Conservation (phyloP, 2,888 invertebrate genomes). For the Cepaea hortensis region DNA sequence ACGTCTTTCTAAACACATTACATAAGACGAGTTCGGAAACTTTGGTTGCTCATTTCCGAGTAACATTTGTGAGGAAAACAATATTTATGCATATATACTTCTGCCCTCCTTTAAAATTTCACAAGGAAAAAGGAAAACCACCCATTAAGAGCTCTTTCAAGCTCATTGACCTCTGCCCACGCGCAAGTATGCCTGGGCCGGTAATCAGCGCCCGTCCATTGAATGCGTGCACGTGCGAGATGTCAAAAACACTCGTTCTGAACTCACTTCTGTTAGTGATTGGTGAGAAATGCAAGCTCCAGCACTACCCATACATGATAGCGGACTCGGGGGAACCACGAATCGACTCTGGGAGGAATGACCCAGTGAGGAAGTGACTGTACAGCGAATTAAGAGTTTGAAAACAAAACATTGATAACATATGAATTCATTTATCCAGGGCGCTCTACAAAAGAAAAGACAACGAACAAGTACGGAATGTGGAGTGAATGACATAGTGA, state of each 20-base stretch:
- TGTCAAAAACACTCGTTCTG: slow-evolving; percentile 28
- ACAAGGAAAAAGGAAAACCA: not conserved
- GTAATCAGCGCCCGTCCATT: not conserved
- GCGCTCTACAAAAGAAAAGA: no score
- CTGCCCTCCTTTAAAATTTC: no score
- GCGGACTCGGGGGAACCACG: not conserved
- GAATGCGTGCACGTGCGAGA: slow-evolving; percentile 22
- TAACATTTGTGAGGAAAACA: no score
- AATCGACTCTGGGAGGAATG: not conserved
- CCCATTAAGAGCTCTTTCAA: not conserved
- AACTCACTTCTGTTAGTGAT: slow-evolving; percentile 16
- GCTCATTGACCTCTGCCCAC: not conserved
- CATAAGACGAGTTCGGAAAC: no score
- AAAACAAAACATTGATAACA: no score
- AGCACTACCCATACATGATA: not conserved
- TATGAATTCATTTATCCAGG: no score
- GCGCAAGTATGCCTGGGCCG: not conserved
- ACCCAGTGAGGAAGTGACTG: not conserved
- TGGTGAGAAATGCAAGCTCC: not conserved
- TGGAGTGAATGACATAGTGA: no score
- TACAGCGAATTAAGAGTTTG: no score
- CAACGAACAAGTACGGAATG: no score
- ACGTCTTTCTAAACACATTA: no score
- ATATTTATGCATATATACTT: no score
- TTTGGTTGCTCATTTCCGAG: no score